These are phyloP conservation scores for Bombycilla garrulus DNA, from an alignment of 2,113 vertebrate genomes.

Conservation along the genomic window DNA sequence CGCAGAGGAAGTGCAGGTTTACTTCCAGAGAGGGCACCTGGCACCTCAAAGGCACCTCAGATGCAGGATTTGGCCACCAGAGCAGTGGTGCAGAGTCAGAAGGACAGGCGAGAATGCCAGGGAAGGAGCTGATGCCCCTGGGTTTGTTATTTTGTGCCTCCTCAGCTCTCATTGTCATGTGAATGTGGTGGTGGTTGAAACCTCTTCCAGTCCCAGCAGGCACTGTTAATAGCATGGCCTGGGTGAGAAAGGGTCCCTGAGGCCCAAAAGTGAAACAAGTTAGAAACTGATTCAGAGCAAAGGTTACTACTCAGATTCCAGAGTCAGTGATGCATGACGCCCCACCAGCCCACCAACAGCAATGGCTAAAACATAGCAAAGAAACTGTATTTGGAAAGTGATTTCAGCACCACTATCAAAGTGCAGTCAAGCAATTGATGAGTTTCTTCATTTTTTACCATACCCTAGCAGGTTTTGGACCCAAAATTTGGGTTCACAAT, in stretches of 20 bases:
- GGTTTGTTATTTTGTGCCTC: neutral
- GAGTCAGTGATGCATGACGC: neutral
- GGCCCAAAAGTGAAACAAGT: neutral
- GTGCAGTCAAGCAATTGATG: neutral
- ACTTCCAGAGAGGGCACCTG: neutral
- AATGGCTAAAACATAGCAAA: neutral
- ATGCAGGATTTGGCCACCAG: neutral
- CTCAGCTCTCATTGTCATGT: no score
- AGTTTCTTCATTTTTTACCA: neutral
- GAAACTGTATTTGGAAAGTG: neutral
- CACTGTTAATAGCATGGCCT: neutral
- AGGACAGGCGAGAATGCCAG: neutral
- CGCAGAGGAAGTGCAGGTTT: rapidly evolving
- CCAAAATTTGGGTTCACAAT: neutral
- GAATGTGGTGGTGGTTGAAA: rapidly evolving
- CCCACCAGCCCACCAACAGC: neutral
- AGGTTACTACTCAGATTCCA: neutral
- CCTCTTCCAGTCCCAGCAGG: neutral
- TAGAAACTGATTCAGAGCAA: neutral
- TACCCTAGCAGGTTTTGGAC: neutral
- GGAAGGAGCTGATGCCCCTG: neutral
- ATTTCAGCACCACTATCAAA: neutral
- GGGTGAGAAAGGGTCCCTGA: neutral
- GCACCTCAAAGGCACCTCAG: neutral
- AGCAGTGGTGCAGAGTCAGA: neutral